Evolutionary conservation across 2,113 vertebrate species (phyloP), one percentile per base, ranked within the genome.

Genomic region (Sula dactylatra): DNA sequence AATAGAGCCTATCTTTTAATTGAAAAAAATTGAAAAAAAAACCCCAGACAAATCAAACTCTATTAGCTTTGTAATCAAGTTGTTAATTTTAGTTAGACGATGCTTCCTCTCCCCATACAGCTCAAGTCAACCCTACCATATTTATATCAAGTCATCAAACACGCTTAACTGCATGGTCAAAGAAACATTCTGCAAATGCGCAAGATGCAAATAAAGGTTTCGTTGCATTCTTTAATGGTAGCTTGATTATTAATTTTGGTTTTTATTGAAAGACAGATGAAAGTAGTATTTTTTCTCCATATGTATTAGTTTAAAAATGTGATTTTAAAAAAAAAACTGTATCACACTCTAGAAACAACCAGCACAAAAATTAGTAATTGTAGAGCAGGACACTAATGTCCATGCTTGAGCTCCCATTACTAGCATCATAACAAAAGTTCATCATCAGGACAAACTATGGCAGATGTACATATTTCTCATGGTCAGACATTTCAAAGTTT

Each of bases 361-460:
- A 80, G 14, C 7, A 2, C 9, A 70, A 61, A 84, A 71, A 21
- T 2, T 36, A 16, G 19, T 15, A 45, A 36, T 19, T 40, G n/a
- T 61, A 62, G 50, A 44, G 4, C 31, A 13, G 8, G 17, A 2
- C 22, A n/a, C 7, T 22, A 16, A 18, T 1, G 0, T n/a, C 29
- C 1, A 0, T 14, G 15, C 36, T 16, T n/a, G n/a, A 54, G n/a
- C 7, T 87, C n/a, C 44, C 5, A 3, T 19, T 36, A 64, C 24
- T n/a, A 50, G 32, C 40, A 36, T 5, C 25, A 3, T 9, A 59
- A 55, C 16, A 45, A 25, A 73, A 79, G n/a, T 25, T 44, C 11
- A 34, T 21, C 13, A 34, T 9, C 18, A 26, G 59, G 22, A 42
- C 16, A 22, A 45, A 20, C 20, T 56, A 17, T 4, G 11, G 32